Percentiles rank a stretch among this genome's conserved stretches.
Evolutionary conservation across 2,888 invertebrate genomes (phyloP).

Genomic region (Calliopum simillimum): DNA sequence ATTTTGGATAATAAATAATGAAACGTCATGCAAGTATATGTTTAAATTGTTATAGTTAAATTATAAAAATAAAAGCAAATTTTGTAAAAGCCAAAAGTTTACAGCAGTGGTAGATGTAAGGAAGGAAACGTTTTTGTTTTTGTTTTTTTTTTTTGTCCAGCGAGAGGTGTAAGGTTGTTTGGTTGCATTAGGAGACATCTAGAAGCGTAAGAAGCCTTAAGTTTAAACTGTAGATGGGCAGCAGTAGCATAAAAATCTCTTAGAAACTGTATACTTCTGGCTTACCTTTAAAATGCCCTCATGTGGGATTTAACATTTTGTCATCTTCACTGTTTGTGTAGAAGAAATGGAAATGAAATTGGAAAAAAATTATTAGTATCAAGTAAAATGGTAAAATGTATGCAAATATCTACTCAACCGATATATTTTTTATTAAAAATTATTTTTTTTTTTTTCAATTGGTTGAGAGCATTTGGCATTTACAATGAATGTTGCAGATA

Average conservation of each 20-base stretch:
- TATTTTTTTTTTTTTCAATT: too few species aligned
- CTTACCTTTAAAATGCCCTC: conserved; percentile 48
- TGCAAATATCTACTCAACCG: too few species aligned
- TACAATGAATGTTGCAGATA: conserved; percentile 58
- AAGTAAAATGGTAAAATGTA: too few species aligned
- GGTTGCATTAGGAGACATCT: conserved; percentile 14
- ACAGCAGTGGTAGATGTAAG: too few species aligned
- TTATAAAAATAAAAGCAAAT: neutral
- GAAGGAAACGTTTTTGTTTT: too few species aligned
- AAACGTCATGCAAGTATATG: neutral
- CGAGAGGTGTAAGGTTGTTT: neutral
- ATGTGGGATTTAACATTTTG: conserved; percentile 31
- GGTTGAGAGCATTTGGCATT: neutral
- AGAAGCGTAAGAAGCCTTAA: conserved; percentile 23
- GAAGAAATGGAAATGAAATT: conserved; percentile 2
- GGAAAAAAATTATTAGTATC: too few species aligned
- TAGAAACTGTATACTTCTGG: conserved; percentile 37
- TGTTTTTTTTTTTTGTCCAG: conserved; percentile 5
- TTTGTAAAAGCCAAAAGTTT: too few species aligned
- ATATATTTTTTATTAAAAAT: too few species aligned
- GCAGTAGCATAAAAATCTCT: neutral
- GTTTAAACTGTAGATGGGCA: neutral
- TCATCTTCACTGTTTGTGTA: conserved; percentile 42
- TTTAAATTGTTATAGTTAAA: neutral
- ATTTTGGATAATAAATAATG: neutral